Conservation (phyloP, 2,888 invertebrate species). For the Papilio elwesi region DNA sequence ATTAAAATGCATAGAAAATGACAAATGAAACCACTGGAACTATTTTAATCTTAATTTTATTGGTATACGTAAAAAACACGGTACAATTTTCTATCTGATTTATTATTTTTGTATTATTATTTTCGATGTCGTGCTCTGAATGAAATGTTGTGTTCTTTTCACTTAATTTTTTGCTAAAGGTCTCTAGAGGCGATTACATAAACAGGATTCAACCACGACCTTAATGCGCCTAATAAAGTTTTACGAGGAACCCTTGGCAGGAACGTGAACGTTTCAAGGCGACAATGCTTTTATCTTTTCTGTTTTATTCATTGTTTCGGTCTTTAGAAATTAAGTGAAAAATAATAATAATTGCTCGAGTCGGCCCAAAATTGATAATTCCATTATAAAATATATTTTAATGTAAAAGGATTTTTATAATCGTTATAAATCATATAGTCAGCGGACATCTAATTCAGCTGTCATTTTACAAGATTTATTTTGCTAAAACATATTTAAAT, state of each 20-base stretch:
- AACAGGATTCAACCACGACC: constrained; percentile 84
- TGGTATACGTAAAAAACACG: too few relatives aligned
- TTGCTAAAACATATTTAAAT: too few relatives aligned
- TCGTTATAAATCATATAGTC: neutral
- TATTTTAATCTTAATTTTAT: too few relatives aligned
- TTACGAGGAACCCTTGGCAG: constrained; percentile 82
- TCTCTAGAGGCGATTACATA: constrained; percentile 83
- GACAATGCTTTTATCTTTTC: constrained; percentile 83
- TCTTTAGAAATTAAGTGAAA: constrained; percentile 67
- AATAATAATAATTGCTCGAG: constrained; percentile 16
- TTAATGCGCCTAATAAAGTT: constrained; percentile 84
- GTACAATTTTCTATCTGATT: neutral
- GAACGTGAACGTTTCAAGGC: constrained; percentile 81
- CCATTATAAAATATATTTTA: neutral
- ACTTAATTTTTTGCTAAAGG: constrained; percentile 82
- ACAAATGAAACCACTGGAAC: too few relatives aligned
- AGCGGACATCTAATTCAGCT: too few relatives aligned
- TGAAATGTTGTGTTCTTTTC: constrained; percentile 78
- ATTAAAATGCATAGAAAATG: too few relatives aligned
- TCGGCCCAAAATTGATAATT: neutral
- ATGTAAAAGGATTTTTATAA: too few relatives aligned
- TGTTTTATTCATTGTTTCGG: constrained; percentile 77
- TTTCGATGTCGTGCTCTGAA: constrained; percentile 1
- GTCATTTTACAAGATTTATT: too few relatives aligned
- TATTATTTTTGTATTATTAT: neutral